Evolutionary conservation across 2,888 invertebrate genomes (phyloP), one percentile per base, ranked within the genome.

Genomic region (Lasioglossum zephyrum): DNA sequence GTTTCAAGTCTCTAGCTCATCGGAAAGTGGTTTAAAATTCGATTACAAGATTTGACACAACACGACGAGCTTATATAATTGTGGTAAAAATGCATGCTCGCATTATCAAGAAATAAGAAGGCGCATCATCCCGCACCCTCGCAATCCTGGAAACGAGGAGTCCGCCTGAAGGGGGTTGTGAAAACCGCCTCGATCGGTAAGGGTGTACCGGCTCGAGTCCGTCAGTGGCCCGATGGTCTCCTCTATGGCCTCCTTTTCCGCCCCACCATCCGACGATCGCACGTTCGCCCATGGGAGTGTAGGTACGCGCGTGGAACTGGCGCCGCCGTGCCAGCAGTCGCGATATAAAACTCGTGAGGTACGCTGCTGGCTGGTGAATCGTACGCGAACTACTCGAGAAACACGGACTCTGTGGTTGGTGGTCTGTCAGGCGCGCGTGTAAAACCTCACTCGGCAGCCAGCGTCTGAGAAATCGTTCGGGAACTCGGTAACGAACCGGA

Each of bases 301-400:
- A 90, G 91, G 91, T 91, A 90, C 90, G 90, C 90, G 92, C 88
- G 89, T 89, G 90, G 86, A 87, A 90, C 88, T 88, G 90, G 89
- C 90, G 92, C 91, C 88, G 91, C 84, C 73, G 77, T 89, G 76
- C 86, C 84, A 90, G 85, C 91, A 94, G 94, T 94, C 90, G 90
- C 89, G 91, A 92, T 93, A 94, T 93, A 94, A 93, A 94, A 91
- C 93, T 91, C 92, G 90, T 82, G 84, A 75, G 88, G 84, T 81
- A 74, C 66, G 81, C 60, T 81, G 47, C 66, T 78, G 73, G 39
- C 57, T 63, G 41, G 26, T 44, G 66, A 85, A 85, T 88, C 76
- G 80, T 77, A 72, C 85, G 78, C 77, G 79, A 41, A 70, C 72
- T 78, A 26, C 36, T 41, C 77, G 70, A 13, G 70, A n/a, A 36